Conservation (phyloP, 2,797 vertebrate species). For the Gypaetus barbatus region DNA sequence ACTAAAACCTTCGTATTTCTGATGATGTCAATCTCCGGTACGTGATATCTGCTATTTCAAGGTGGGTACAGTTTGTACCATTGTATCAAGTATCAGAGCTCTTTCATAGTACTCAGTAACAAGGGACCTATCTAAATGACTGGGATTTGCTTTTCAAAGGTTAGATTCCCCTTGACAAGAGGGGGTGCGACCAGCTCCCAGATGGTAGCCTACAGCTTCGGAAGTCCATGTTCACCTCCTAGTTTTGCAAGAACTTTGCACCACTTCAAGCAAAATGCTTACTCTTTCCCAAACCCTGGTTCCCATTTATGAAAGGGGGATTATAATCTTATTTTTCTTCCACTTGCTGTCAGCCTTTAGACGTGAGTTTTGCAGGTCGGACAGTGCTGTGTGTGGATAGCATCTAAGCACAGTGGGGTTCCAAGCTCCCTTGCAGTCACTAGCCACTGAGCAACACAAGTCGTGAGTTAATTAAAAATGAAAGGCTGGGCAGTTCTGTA, state of each 20-base stretch:
- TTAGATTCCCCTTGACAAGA: not conserved
- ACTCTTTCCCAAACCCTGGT: not conserved
- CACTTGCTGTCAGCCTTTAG: not conserved
- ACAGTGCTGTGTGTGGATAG: not conserved
- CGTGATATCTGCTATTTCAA: not conserved
- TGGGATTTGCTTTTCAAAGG: not conserved
- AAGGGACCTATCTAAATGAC: not conserved
- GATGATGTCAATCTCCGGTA: not conserved
- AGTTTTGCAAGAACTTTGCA: not conserved
- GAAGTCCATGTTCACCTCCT: not conserved
- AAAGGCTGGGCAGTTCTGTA: not conserved
- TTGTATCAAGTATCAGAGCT: not conserved
- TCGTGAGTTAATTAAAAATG: not conserved
- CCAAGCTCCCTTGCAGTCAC: not conserved
- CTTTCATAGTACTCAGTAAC: not conserved
- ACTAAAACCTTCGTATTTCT: not conserved
- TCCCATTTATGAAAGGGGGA: not conserved
- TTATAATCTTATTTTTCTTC: not conserved
- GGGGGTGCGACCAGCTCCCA: not conserved
- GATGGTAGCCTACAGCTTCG: not conserved
- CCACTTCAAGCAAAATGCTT: not conserved
- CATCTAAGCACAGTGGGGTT: not conserved
- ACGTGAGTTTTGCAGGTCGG: fast-evolving
- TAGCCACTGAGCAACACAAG: not conserved
- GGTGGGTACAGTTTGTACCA: not conserved